Conservation (phyloP, 2,888 invertebrate species). For the Drosophila birchii region DNA sequence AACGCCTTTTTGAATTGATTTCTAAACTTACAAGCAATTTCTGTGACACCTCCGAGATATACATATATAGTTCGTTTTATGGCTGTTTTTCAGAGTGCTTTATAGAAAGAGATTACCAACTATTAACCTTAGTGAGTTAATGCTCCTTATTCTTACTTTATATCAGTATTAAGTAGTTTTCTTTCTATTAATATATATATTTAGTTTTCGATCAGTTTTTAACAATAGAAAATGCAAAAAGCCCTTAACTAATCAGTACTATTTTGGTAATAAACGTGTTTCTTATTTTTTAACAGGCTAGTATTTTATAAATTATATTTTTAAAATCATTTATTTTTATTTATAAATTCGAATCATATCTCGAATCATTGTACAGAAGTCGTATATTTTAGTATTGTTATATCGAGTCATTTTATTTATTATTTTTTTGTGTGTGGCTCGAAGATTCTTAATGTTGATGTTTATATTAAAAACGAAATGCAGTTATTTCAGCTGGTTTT, state of each 20-base stretch:
- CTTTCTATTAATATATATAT: constrained; percentile 15
- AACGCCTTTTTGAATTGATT: background rate
- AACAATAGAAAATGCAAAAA: constrained; percentile 69
- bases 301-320: constrained; percentile 25
- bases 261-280: constrained; percentile 49
- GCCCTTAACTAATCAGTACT: constrained; percentile 79
- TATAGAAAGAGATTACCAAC: constrained; percentile 29
- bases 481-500: background rate
- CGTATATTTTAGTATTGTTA: background rate
- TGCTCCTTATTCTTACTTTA: constrained; percentile 4
- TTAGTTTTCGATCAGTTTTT: constrained; percentile 34
- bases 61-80: constrained; percentile 3
- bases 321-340: constrained; percentile 31
- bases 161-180: constrained; percentile 14
- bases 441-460: background rate
- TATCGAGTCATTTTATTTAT: background rate
- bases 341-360: constrained; percentile 3
- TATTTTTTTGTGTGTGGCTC: background rate
- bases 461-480: background rate
- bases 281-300: constrained; percentile 35
- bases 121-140: constrained; percentile 21
- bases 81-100: constrained; percentile 16
- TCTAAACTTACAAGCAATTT: background rate
- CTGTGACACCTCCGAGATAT: background rate
- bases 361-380: constrained; percentile 10